Percentiles rank a stretch among this genome's conserved stretches.
These are phyloP conservation scores for Polypedilum pembai DNA, from an alignment of 1,140 invertebrate genomes.

Conservation along the genomic window DNA sequence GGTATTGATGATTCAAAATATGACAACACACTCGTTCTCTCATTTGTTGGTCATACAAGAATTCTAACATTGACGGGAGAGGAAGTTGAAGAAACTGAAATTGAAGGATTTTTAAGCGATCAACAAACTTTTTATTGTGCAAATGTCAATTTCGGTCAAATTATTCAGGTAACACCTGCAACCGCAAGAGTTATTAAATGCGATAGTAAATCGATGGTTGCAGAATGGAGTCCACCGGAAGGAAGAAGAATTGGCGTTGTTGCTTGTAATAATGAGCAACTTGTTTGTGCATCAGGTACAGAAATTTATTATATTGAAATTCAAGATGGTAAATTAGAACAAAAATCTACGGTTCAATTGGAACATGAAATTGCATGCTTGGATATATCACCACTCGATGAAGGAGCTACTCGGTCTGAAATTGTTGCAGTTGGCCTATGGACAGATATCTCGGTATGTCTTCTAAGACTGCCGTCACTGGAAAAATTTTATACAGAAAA, in stretches of 20 bases:
- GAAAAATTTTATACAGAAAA: conserved; percentile 75
- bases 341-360: conserved; percentile 44
- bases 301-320: conserved; percentile 86
- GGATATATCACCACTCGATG: conserved; percentile 79
- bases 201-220: conserved; percentile 57
- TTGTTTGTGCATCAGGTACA: conserved; percentile 82
- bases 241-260: conserved; percentile 79
- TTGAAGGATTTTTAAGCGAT: conserved; percentile 79
- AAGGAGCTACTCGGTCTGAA: conserved; percentile 53
- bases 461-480: conserved; percentile 71
- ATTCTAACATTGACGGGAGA: conserved; percentile 84
- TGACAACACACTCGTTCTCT: conserved; percentile 86
- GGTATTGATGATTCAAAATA: conserved; percentile 47
- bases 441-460: conserved; percentile 91
- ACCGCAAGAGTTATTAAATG: conserved; percentile 62
- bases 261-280: conserved; percentile 72
- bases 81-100: conserved; percentile 95
- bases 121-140: conserved; percentile 89
- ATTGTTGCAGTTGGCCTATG: conserved; percentile 90
- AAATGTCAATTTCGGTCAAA: conserved; percentile 75
- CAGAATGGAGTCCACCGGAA: conserved; percentile 69
- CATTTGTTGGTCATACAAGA: conserved; percentile 90
- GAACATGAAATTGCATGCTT: conserved; percentile 85
- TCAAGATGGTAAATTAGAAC: conserved; percentile 53
- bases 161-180: conserved; percentile 60